Conservation (phyloP, 2,113 vertebrate genomes). For the Paradisaea rubra region DNA sequence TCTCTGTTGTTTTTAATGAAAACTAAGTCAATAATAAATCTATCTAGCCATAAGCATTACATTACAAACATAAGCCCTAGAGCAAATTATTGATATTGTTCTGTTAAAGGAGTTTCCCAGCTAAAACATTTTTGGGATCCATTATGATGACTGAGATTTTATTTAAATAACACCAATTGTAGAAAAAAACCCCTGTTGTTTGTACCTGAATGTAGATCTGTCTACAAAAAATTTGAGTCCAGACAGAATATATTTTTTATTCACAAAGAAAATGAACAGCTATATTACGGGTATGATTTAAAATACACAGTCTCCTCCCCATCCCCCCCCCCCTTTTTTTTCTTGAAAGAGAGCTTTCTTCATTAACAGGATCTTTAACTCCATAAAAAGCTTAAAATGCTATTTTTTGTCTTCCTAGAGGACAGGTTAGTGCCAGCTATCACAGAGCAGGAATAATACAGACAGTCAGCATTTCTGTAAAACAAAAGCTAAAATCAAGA, state of each 20-base stretch:
- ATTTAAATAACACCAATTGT: background rate
- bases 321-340: background rate
- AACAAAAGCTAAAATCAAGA: background rate
- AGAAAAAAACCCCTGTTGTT: background rate
- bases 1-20: background rate
- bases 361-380: background rate
- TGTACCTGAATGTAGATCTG: background rate
- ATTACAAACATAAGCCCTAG: background rate
- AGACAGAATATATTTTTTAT: background rate
- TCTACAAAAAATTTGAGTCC: background rate
- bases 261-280: background rate
- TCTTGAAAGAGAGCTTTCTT: background rate
- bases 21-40: conserved; percentile 4
- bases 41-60: background rate
- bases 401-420: background rate
- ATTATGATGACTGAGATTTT: background rate
- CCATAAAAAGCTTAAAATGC: background rate
- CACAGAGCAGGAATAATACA: background rate
- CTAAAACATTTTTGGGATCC: background rate
- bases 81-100: background rate
- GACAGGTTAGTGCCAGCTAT: background rate
- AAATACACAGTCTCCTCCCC: background rate
- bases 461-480: background rate
- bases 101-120: background rate
- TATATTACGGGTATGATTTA: background rate